Percentiles rank a stretch among this genome's conserved stretches.
These are phyloP conservation scores for Bufotes viridis DNA, from an alignment of 2,797 vertebrate genomes.

Conservation along the genomic window DNA sequence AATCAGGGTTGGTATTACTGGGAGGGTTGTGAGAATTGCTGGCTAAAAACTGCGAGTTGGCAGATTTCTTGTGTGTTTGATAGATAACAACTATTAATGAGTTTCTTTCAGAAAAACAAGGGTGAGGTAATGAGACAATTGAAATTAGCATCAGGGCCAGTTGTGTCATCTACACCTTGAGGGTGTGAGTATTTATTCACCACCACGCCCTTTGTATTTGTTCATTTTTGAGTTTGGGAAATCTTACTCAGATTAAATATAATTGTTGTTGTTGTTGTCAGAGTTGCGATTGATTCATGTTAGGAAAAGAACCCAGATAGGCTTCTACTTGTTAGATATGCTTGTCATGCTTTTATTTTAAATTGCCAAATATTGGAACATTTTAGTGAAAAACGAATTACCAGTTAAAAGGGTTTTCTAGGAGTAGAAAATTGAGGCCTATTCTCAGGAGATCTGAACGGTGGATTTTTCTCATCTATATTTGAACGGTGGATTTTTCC, in stretches of 20 bases:
- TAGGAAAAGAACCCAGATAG: constrained; percentile 8
- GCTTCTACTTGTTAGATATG: constrained; percentile 30
- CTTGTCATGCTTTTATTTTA: not conserved
- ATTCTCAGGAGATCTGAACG: too few relatives aligned
- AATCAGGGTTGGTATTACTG: not conserved
- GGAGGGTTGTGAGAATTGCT: not conserved
- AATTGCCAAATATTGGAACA: not conserved
- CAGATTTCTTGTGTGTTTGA: not conserved
- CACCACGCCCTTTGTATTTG: constrained; percentile 32
- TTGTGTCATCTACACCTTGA: constrained; percentile 50
- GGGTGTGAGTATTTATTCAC: constrained; percentile 42
- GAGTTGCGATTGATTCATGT: not conserved
- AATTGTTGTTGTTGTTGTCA: constrained; percentile 27
- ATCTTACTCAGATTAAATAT: constrained; percentile 41
- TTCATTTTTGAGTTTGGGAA: constrained; percentile 28
- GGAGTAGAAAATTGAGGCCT: too few relatives aligned
- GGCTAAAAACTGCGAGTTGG: not conserved
- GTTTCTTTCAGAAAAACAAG: constrained; percentile 32
- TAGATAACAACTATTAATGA: not conserved
- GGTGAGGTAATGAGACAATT: constrained; percentile 49
- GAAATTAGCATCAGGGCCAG: not conserved
- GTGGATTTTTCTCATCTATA: too few relatives aligned
- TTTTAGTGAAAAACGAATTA: not conserved
- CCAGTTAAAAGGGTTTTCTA: not conserved
- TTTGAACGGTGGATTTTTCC: too few relatives aligned